Evolutionary conservation across 2,888 invertebrate species (phyloP).

Genomic region (Thyatira batis): DNA sequence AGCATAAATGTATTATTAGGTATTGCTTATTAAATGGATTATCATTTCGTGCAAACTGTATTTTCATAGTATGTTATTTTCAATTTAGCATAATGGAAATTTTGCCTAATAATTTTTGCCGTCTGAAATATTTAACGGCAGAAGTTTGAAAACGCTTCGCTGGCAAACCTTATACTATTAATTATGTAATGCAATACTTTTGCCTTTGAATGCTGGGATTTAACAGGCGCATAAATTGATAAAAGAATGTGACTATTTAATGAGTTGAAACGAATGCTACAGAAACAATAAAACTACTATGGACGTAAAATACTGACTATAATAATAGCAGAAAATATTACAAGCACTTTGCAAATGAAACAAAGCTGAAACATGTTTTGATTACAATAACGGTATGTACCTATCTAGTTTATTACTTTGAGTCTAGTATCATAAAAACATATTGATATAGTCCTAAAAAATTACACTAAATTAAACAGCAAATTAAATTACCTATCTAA

Average conservation of each 20-base stretch:
- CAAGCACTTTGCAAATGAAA: background rate
- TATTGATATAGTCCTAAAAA: no score
- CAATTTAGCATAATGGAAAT: background rate
- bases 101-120: background rate
- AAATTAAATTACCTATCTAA: no score
- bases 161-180: background rate
- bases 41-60: background rate
- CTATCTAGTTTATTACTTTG: no score
- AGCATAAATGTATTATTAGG: background rate
- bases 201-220: background rate
- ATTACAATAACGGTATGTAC: no score
- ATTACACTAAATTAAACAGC: background rate
- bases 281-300: background rate
- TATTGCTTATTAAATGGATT: background rate
- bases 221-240: background rate
- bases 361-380: background rate
- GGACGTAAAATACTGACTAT: no score
- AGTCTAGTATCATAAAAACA: no score
- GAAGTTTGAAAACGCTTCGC: background rate
- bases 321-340: no score
- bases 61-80: background rate
- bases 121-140: background rate
- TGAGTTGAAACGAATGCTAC: background rate
- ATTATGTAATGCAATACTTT: background rate
- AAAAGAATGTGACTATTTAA: background rate